phyloP scores from a whole-genome alignment of 2,113 vertebrate species.

The Echinops telfairi region DNA sequence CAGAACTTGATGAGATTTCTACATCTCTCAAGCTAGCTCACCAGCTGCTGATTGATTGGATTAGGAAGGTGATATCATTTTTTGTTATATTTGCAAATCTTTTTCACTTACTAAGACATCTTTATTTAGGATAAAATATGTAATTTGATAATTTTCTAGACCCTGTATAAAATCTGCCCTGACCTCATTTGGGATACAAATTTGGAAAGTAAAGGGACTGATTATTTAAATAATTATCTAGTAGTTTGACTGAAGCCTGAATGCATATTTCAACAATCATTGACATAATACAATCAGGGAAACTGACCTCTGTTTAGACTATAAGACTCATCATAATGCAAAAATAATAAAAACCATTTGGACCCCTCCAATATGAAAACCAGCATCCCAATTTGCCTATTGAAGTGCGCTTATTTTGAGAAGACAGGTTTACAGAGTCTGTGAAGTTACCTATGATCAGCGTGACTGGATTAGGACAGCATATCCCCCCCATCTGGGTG shows the following conservation, averaged over 20 bases:
- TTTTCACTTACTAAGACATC: background rate
- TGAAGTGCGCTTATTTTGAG: background rate
- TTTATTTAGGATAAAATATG: conserved; percentile 21
- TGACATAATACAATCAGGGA: background rate
- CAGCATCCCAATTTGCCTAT: background rate
- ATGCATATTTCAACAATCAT: conserved; percentile 27
- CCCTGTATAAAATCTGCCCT: background rate
- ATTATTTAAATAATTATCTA: conserved; percentile 1
- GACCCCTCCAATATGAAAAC: background rate
- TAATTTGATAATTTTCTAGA: background rate
- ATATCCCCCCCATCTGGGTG: background rate
- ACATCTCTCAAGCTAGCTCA: background rate
- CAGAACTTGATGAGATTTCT: background rate
- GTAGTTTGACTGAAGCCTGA: background rate
- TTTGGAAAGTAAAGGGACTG: background rate
- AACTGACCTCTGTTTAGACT: conserved; percentile 26
- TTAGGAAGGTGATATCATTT: background rate
- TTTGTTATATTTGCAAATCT: conserved; percentile 1
- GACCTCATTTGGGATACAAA: background rate
- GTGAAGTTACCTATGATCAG: background rate
- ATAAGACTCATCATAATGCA: background rate
- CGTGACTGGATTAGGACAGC: background rate
- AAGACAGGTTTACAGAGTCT: background rate
- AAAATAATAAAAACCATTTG: background rate
- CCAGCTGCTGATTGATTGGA: background rate